Conservation (phyloP, 2,797 vertebrate species). For the Oophaga sylvatica region DNA sequence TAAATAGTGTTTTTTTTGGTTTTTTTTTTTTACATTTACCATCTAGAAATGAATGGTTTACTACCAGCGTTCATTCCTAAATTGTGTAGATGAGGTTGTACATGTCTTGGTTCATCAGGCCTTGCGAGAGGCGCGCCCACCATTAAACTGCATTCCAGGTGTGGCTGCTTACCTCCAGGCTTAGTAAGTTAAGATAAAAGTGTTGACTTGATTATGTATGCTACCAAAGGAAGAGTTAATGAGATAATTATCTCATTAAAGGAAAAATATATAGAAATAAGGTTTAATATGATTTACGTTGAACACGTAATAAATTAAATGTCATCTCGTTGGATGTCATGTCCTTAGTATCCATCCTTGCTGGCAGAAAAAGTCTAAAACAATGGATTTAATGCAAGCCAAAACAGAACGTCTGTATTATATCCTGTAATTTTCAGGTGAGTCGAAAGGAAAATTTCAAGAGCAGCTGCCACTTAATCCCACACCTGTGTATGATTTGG, state of each 20-base stretch:
- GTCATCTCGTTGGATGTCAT: neutral
- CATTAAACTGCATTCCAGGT: constrained; percentile 46
- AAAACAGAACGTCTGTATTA: constrained; percentile 5
- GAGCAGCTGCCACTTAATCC: constrained; percentile 5
- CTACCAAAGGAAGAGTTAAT: neutral
- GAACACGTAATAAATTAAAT: neutral
- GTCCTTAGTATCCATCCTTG: neutral
- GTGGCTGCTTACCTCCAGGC: constrained; percentile 36
- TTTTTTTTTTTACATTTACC: neutral
- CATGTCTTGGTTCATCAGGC: constrained; percentile 11
- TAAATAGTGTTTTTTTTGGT: neutral
- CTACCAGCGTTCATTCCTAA: constrained; percentile 1
- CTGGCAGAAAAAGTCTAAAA: neutral
- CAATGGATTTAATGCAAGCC: constrained; percentile 7
- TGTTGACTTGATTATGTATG: constrained; percentile 17
- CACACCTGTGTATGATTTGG: neutral
- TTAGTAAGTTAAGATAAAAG: constrained; percentile 30
- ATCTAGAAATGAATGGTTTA: neutral
- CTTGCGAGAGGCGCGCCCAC: constrained; percentile 30
- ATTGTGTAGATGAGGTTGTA: neutral
- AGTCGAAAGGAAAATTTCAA: neutral
- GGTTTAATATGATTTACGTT: neutral
- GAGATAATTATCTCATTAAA: constrained; percentile 8
- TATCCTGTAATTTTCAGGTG: constrained; percentile 10
- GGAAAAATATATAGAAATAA: neutral